Conservation (phyloP, 2,888 invertebrate genomes). For the Mystacides longicornis region DNA sequence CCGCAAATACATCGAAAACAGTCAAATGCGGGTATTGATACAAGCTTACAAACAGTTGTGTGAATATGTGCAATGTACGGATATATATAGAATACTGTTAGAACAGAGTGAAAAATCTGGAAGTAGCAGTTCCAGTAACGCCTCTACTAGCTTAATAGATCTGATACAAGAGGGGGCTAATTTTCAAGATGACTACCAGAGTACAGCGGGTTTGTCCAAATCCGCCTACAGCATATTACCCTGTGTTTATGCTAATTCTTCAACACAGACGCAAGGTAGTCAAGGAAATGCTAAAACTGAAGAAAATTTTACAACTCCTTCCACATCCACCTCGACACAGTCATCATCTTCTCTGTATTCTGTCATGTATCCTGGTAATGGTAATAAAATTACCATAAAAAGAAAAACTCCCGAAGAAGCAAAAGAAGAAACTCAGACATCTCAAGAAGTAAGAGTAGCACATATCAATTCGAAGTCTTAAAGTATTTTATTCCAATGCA, state of each 20-base stretch:
- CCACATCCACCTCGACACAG: slow-evolving; percentile 38
- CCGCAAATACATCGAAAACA: slow-evolving; percentile 73
- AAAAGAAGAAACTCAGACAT: not conserved
- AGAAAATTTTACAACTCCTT: slow-evolving; percentile 24
- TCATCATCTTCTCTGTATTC: slow-evolving; percentile 63
- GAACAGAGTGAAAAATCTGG: slow-evolving; percentile 45
- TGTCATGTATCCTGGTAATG: slow-evolving; percentile 71
- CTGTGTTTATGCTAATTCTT: slow-evolving; percentile 62
- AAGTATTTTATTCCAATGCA: too few species aligned
- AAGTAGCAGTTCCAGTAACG: slow-evolving; percentile 46
- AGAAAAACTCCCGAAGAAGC: slow-evolving; percentile 49
- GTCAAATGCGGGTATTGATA: slow-evolving; percentile 69
- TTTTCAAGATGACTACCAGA: slow-evolving; percentile 69
- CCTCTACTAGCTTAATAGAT: slow-evolving; percentile 58
- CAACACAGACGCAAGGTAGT: slow-evolving; percentile 39
- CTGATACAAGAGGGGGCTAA: slow-evolving; percentile 74
- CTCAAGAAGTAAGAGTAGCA: not conserved
- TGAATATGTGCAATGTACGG: slow-evolving; percentile 68
- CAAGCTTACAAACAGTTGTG: slow-evolving; percentile 87
- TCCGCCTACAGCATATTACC: slow-evolving; percentile 68
- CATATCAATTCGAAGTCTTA: too few species aligned
- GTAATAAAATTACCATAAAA: slow-evolving; percentile 78
- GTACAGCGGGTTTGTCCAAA: slow-evolving; percentile 63
- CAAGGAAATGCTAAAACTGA: slow-evolving; percentile 2
- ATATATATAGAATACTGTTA: slow-evolving; percentile 57